Percentiles rank a stretch among this genome's conserved stretches.
phyloP scores from a whole-genome alignment of 2,113 vertebrate species.

The Lanius collurio region DNA sequence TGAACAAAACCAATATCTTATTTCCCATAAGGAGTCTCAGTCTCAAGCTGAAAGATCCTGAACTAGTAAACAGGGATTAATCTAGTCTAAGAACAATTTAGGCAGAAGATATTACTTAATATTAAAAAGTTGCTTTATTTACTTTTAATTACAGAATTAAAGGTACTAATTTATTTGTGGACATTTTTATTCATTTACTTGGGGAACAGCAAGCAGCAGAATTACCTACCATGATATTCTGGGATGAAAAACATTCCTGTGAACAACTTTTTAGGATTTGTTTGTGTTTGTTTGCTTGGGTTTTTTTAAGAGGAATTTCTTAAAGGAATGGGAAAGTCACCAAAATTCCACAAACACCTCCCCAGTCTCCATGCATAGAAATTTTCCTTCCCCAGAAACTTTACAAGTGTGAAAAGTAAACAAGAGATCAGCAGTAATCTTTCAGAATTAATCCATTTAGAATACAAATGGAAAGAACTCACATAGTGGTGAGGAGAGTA shows the following conservation, averaged over 20 bases:
- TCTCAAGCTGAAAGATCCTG: background rate
- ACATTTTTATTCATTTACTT: background rate
- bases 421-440: background rate
- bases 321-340: background rate
- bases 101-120: background rate
- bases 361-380: background rate
- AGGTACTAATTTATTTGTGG: background rate
- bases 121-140: background rate
- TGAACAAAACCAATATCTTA: background rate
- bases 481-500: background rate
- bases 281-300: background rate
- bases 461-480: background rate
- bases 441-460: background rate
- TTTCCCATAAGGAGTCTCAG: background rate
- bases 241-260: background rate
- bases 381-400: background rate
- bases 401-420: background rate
- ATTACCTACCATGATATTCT: background rate
- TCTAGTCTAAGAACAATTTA: background rate
- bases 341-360: background rate
- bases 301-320: background rate
- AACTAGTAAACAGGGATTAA: background rate
- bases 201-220: background rate
- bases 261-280: background rate
- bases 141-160: background rate